Conservation (phyloP, 2,888 invertebrate species). For the Cheilosia variabilis region DNA sequence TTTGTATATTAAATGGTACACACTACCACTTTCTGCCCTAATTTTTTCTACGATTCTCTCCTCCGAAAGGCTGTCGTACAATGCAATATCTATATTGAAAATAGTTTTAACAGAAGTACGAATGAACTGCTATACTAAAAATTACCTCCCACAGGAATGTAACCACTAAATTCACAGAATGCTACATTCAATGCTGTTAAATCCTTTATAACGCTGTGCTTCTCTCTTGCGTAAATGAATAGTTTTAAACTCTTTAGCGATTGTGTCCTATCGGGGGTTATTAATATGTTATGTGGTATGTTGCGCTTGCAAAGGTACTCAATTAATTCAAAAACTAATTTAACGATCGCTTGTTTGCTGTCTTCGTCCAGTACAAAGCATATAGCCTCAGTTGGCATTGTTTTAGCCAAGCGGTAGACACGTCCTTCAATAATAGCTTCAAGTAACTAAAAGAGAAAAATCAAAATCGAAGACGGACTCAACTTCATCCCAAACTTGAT, state of each 20-base stretch:
- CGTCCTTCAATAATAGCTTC: slow-evolving; percentile 72
- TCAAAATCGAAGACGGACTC: neutral
- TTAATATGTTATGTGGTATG: slow-evolving; percentile 90
- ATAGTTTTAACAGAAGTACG: neutral
- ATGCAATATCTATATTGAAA: slow-evolving; percentile 76
- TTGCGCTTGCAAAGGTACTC: slow-evolving; percentile 86
- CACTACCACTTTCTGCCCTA: slow-evolving; percentile 78
- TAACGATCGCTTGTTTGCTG: slow-evolving; percentile 63
- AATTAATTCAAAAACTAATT: slow-evolving; percentile 81
- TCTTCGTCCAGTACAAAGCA: slow-evolving; percentile 85
- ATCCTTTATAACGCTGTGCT: slow-evolving; percentile 85
- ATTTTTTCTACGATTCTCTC: slow-evolving; percentile 78
- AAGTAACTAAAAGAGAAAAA: slow-evolving; percentile 69
- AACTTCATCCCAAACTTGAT: neutral
- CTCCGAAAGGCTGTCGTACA: slow-evolving; percentile 78
- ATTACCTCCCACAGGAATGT: slow-evolving; percentile 88
- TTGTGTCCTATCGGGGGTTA: slow-evolving; percentile 83
- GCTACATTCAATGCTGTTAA: slow-evolving; percentile 87
- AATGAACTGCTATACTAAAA: slow-evolving; percentile 34
- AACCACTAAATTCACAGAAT: slow-evolving; percentile 91
- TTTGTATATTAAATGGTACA: slow-evolving; percentile 78
- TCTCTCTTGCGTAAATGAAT: slow-evolving; percentile 88
- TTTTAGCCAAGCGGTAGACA: slow-evolving; percentile 81
- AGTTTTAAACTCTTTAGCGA: slow-evolving; percentile 84
- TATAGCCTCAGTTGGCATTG: slow-evolving; percentile 88